phyloP scores from a whole-genome alignment of 2,113 vertebrate species.

The Romanogobio albipinnatus region DNA sequence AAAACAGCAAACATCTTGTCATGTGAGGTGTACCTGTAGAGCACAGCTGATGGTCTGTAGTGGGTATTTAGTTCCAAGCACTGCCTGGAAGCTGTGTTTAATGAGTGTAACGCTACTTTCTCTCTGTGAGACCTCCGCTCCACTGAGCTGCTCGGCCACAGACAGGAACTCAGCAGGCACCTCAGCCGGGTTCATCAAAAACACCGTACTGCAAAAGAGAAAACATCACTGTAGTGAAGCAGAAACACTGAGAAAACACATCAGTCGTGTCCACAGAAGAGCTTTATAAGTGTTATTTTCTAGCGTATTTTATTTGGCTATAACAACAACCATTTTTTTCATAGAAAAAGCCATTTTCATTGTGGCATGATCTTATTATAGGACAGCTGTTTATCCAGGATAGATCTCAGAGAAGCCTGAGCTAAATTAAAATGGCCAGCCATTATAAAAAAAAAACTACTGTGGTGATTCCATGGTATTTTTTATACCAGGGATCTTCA shows the following conservation, averaged over 20 bases:
- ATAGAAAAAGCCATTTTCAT: too few species aligned
- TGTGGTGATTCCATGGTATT: background rate
- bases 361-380: too few species aligned
- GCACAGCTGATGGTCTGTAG: slow-evolving; percentile 73
- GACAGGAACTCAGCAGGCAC: slow-evolving; percentile 85
- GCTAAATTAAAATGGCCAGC: background rate
- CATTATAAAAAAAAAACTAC: background rate
- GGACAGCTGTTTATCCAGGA: too few species aligned
- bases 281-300: background rate
- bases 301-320: background rate
- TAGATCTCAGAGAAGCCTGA: background rate
- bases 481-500: background rate
- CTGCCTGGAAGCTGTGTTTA: slow-evolving; percentile 89
- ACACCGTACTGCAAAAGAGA: slow-evolving; percentile 80
- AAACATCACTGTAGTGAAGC: background rate
- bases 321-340: too few species aligned
- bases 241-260: background rate
- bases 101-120: slow-evolving; percentile 80
- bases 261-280: background rate
- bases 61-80: slow-evolving; percentile 80
- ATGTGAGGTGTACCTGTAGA: slow-evolving; percentile 79
- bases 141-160: slow-evolving; percentile 83
- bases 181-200: slow-evolving; percentile 87
- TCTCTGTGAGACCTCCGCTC: slow-evolving; percentile 68
- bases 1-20: background rate